Conservation (phyloP, 37 sponge, comb jelly and placozoan species). For the Haliclona indistincta region DNA sequence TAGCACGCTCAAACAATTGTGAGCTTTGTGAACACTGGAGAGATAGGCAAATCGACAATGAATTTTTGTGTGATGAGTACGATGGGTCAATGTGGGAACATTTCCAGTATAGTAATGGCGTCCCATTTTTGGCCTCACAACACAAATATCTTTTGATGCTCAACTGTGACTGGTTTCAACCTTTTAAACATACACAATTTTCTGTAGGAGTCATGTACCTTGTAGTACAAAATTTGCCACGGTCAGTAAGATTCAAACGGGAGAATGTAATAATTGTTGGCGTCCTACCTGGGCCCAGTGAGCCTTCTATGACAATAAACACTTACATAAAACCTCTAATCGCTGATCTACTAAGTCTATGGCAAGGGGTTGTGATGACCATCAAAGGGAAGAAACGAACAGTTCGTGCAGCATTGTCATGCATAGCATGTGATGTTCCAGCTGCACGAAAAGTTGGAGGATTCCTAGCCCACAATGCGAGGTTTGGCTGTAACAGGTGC, state of each 20-base stretch:
- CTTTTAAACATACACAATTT: constrained; percentile 7
- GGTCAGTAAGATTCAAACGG: constrained; percentile 1
- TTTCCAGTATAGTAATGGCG: neutral
- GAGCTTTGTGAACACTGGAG: neutral
- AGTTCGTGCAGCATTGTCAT: constrained; percentile 12
- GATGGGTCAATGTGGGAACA: constrained; percentile 22
- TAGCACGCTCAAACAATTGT: neutral
- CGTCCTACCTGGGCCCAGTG: constrained; percentile 29
- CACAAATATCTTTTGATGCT: neutral
- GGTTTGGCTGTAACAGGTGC: constrained; percentile 33
- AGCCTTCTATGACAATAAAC: constrained; percentile 20
- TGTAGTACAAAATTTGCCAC: constrained; percentile 7
- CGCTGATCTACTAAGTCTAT: neutral
- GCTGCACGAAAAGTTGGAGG: constrained; percentile 55
- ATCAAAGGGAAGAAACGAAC: too few species aligned
- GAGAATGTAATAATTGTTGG: constrained; percentile 28
- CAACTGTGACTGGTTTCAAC: constrained; percentile 34
- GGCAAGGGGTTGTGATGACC: too few species aligned
- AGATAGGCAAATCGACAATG: neutral
- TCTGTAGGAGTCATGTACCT: constrained; percentile 14
- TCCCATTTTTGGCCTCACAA: neutral
- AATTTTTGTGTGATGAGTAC: constrained; percentile 26
- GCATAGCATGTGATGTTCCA: constrained; percentile 38
- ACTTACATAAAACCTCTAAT: neutral
- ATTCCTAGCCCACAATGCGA: constrained; percentile 40